phyloP scores from a whole-genome alignment of 2,888 invertebrate species.

The Masnerella sp. region DNA sequence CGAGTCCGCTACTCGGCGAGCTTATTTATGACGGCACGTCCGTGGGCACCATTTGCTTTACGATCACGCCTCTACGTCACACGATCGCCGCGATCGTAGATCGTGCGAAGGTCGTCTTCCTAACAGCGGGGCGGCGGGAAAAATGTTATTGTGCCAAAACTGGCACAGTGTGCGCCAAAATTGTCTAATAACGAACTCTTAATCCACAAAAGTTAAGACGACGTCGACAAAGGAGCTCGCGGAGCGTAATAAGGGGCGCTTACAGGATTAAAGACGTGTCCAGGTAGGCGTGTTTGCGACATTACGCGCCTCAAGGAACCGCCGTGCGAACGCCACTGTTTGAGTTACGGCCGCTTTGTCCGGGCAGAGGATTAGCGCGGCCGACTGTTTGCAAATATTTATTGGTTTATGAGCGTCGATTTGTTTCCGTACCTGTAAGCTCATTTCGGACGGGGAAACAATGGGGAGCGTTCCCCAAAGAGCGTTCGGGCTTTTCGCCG shows the following conservation, averaged over 20 bases:
- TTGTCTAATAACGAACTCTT: conserved; percentile 67
- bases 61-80: conserved; percentile 59
- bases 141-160: conserved; percentile 60
- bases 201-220: conserved; percentile 77
- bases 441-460: conserved; percentile 27
- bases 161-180: conserved; percentile 60
- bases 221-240: conserved; percentile 70
- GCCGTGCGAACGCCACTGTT: conserved; percentile 46
- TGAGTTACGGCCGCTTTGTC: conserved; percentile 5
- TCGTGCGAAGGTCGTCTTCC: conserved; percentile 55
- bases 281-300: conserved; percentile 67
- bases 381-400: conserved; percentile 43
- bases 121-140: conserved; percentile 68
- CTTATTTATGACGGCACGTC: conserved; percentile 51
- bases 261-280: conserved; percentile 71
- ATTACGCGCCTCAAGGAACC: conserved; percentile 43
- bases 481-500: conserved; percentile 7
- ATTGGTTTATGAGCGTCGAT: conserved; percentile 53
- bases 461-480: no score
- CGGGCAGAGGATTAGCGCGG: conserved; percentile 20
- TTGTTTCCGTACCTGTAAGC: conserved; percentile 34
- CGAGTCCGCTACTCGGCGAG: no score
- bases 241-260: conserved; percentile 76
- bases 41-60: conserved; percentile 51
- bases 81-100: conserved; percentile 57